Evolutionary conservation across 2,888 invertebrate genomes (phyloP), one percentile per base, ranked within the genome.

Genomic region (Orgyia antiqua): DNA sequence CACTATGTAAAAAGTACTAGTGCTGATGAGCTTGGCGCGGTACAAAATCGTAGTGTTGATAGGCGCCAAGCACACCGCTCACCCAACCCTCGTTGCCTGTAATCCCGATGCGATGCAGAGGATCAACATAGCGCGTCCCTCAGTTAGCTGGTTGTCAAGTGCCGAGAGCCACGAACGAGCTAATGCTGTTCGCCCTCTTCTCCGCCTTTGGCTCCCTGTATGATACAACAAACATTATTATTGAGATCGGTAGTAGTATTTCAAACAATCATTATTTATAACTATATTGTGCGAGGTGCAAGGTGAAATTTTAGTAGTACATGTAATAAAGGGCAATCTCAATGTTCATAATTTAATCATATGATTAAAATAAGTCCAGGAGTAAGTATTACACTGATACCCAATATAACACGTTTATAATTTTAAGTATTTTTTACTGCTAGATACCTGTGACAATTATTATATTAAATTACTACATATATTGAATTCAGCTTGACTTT

Each of bases 121-220:
- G 82, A 78, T 76, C 82, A 68, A 75, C 75, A 77, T 67, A 58
- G 69, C 65, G 72, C 76, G 70, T 69, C 71, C 79, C 82, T 86
- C 82, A 86, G 75, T 88, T 76, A 68, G 88, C 87, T 83, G 88
- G 88, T 88, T 90, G 89, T 90, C 89, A 89, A 88, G 90, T 89
- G 87, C 90, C 89, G 80, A 89, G 91, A 78, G 91, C 89, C 87
- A 92, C 89, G 88, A 89, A 92, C 82, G 92, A 91, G 83, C 89
- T 93, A 93, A 92, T 92, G 91, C 89, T 93, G 92, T 92, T 93
- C 92, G 91, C 90, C 90, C 93, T 93, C 93, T 92, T 93, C 92
- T 92, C 93, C 92, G 84, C 86, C 74, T 92, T 92, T 91, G 91
- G 92, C 90, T 91, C 92, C 92, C 93, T 92, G 88, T 36, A 33